Base-by-base conservation (phyloP, 2,797 vertebrate genomes). In the Phrynocephalus forsythii region DNA sequence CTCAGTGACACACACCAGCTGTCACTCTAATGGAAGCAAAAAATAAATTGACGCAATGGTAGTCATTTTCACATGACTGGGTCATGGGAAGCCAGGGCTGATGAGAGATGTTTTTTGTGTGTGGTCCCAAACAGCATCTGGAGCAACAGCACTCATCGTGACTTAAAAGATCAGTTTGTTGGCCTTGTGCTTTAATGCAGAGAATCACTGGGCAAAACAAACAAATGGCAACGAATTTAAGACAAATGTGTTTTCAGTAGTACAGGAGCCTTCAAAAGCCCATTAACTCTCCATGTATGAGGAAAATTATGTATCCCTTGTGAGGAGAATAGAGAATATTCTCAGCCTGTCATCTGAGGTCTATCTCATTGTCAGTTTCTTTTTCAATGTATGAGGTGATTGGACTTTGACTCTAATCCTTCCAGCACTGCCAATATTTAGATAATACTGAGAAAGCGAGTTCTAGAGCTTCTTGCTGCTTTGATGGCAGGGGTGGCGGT, bases 301-400 rank as follows among this genome's bases (percentile, higher is more conserved):
- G 16, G 63, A 75, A 90, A 90, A 86, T 87, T 56, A 89, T 33
- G 88, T 83, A 56, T 82, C 86, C 83, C 88, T 88, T 82, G 67
- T 78, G 69, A 22, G 78, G 77, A n/a, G 85, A 44, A 71, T 84
- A 81, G 63, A 81, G 20, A 87, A 82, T 60, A 66, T 81, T 87
- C 38, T 87, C 83, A 66, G 77, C 71, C 78, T 77, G 78, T 87
- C 89, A 82, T 86, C 67, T 79, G 60, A 89, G 76, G 6, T 91
- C 91, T 89, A 82, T 87, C 68, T 83, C 60, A 28, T 69, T 87
- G 73, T 88, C 83, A 18, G 66, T 66, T 89, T 26, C 67, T 50
- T 91, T 82, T 87, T 90, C n/a, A 82, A 87, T 50, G n/a, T 66
- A n/a, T 71, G 66, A 71, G 78, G 16, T 16, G 28, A 71, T 33